Conservation (phyloP, 1,140 invertebrate genomes). For the Varroa destructor region DNA sequence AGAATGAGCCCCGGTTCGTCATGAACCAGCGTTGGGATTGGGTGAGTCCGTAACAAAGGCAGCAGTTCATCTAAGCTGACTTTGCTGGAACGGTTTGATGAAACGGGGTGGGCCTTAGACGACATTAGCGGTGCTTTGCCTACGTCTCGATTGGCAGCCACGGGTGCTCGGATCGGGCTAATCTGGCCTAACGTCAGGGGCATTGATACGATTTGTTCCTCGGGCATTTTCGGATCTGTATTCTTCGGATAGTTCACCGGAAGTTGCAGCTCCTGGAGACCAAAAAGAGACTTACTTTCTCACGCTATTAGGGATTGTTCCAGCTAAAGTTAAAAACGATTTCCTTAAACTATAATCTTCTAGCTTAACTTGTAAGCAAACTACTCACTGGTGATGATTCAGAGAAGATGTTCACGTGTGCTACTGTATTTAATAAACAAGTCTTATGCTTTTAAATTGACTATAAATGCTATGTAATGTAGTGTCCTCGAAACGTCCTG, state of each 20-base stretch:
- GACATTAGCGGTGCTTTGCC: background rate
- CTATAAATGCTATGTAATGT: background rate
- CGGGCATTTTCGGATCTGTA: background rate
- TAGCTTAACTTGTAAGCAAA: no score
- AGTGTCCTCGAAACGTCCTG: no score
- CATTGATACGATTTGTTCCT: background rate
- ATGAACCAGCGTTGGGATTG: background rate
- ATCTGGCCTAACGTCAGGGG: background rate
- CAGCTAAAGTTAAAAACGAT: no score
- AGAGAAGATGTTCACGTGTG: background rate
- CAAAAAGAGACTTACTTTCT: no score
- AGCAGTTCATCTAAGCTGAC: background rate
- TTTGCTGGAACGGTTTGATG: no score
- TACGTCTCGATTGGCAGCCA: background rate
- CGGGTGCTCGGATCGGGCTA: background rate
- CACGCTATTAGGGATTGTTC: no score
- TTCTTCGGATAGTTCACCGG: background rate
- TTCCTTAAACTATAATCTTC: no score
- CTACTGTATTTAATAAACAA: background rate
- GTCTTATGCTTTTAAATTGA: background rate
- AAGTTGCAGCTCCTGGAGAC: slow-evolving; percentile 13
- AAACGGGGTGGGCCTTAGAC: no score
- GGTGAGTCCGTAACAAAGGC: background rate
- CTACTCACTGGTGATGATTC: no score
- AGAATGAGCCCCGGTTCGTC: background rate